phyloP scores from a whole-genome alignment of 1,140 invertebrate genomes.

The Triops longicaudatus region DNA sequence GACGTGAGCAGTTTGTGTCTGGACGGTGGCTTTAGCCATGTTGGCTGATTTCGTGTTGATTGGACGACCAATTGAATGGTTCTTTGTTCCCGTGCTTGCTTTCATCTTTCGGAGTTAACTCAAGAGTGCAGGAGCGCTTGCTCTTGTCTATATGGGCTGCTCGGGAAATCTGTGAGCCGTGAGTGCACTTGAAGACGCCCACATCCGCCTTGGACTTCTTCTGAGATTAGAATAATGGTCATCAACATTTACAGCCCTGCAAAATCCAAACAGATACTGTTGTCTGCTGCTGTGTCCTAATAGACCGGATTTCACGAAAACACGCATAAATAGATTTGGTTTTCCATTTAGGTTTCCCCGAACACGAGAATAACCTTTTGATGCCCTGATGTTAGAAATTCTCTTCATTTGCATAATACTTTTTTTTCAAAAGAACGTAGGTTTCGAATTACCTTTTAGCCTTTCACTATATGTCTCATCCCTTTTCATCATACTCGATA shows the following conservation, averaged over 20 bases:
- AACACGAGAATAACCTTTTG: neutral
- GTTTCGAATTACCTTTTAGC: neutral
- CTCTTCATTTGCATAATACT: neutral
- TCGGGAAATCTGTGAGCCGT: neutral
- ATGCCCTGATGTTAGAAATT: neutral
- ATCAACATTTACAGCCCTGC: neutral
- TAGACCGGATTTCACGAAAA: neutral
- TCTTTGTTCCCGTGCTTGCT: neutral
- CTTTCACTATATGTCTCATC: neutral
- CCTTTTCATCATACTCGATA: neutral
- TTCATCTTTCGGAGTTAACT: neutral
- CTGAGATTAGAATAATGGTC: neutral
- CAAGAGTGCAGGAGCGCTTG: neutral
- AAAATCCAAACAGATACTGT: neutral
- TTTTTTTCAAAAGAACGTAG: neutral
- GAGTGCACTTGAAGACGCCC: conserved; percentile 5
- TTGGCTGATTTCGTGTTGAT: neutral
- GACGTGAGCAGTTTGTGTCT: neutral
- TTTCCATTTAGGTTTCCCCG: too few species aligned
- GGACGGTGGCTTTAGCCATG: neutral
- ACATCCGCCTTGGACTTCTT: neutral
- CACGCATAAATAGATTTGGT: too few species aligned
- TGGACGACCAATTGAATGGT: neutral
- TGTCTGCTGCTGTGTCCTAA: neutral
- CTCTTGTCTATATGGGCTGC: neutral